Base-by-base conservation (phyloP, 1,140 invertebrate species). In the Ectropis grisescens region DNA sequence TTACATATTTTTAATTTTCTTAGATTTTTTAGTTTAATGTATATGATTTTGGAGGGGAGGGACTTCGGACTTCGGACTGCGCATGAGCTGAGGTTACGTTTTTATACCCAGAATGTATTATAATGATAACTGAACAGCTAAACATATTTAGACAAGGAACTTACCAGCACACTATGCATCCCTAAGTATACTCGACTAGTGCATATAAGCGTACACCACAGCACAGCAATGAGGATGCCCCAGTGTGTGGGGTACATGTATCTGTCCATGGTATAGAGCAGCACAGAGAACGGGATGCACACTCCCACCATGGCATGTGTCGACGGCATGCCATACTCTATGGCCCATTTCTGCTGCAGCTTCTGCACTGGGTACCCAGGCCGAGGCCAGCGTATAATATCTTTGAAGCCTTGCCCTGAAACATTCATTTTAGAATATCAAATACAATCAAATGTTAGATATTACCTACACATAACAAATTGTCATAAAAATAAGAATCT, bases 311-410 rank as follows among this genome's bases (percentile, higher is more conserved):
- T 95, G 2, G 95, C 94, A 83, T 97, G 95, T 1, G 94, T 96
- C 2, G 94, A 96, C 7, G 94, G 94, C 92, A 97, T 95, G 13
- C 94, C 94, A 85, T 95, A 97, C 70, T 97, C 94, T 41, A 93
- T 69, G 1, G 90, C 87, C 91, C 91, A 96, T 84, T 93, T 96
- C 12, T 86, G 86, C 70, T 96, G 93, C 9, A 97, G 70, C 50
- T 90, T 86, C 30, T 91, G 84, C 4, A 93, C 94, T 1, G 94
- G 94, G 29, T 92, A 93, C 0, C 88, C 82, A 0, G 95, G 95
- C 47, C 95, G 84, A 4, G 94, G 93, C 90, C 92, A 93, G 47
- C 88, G 76, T 33, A 97, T 86, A 33, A 96, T 86, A 69, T 97
- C 94, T 83, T 97, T 97, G 26, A 94, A 82, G 9, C 87, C 89